These are phyloP conservation scores for Microtus oregoni DNA, from an alignment of 2,113 vertebrate genomes.

Conservation along the genomic window DNA sequence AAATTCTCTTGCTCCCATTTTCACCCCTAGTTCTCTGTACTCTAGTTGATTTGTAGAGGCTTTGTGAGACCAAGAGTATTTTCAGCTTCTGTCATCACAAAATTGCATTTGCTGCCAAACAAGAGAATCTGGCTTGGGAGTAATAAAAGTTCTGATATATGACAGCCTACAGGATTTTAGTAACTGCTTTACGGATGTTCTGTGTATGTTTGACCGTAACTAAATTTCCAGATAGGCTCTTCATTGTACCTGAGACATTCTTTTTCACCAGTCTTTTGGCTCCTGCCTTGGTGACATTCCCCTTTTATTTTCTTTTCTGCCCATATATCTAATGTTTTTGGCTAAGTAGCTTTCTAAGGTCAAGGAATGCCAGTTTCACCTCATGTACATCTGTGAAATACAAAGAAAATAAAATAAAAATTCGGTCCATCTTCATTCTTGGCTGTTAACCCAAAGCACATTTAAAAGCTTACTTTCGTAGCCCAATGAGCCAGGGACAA, in stretches of 20 bases:
- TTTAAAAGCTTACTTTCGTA: neutral
- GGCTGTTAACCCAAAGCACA: neutral
- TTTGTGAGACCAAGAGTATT: neutral
- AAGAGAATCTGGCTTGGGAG: neutral
- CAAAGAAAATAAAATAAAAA: neutral
- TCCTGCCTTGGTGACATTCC: neutral
- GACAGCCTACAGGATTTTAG: neutral
- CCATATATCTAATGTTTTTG: neutral
- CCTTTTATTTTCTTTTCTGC: neutral
- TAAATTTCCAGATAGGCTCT: constrained; percentile 7
- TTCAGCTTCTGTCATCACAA: constrained; percentile 53
- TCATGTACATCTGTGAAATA: neutral
- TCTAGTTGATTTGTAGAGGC: neutral
- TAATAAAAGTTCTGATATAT: constrained; percentile 40
- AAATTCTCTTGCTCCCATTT: neutral
- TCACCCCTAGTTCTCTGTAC: neutral
- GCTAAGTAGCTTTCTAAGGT: constrained; percentile 31
- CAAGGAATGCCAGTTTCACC: neutral
- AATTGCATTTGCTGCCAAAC: constrained; percentile 35
- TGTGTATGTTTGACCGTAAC: neutral
- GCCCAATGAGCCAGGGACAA: no score
- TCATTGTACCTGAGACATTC: neutral
- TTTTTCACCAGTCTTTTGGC: neutral
- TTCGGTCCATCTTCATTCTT: constrained; percentile 26
- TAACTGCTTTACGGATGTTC: constrained; percentile 27